Base-by-base conservation (phyloP, 2,888 invertebrate species). In the Eristalis tenax region DNA sequence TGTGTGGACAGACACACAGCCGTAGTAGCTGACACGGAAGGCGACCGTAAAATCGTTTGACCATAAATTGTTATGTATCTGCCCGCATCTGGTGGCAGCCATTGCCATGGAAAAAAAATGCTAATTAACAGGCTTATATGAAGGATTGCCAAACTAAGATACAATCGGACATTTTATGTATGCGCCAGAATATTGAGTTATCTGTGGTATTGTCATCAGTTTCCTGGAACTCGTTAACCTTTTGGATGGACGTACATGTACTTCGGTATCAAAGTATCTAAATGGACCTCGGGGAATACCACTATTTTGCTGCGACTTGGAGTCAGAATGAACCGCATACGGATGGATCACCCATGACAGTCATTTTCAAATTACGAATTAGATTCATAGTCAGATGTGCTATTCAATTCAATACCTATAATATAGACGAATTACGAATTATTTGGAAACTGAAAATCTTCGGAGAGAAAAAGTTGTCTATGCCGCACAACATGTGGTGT, bases 1-100 rank as follows among this genome's bases (percentile, higher is more conserved):
- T 69, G 10, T 13, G 43, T 5, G 2, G n/a, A 65, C 13, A 63
- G 15, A 65, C 22, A 38, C 43, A 28, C 68, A 43, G 61, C 65
- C 74, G 69, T 35, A 64, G 38, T 26, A 73, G 23, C 69, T 69
- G 68, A 83, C 73, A 76, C 82, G 43, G 57, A 75, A 77, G 83
- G 77, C 68, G 71, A 77, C 61, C 73, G 40, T 63, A 15, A 73
- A 77, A 56, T 61, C 28, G 66, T 66, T 68, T 66, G 56, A 71
- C 71, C 65, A 57, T 71, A 61, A 77, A 66, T 83, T 71, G 18
- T n/a, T 77, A 64, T 61, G 71, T 83, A 68, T 77, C 63, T 32
- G 13, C 13, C 23, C 28, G 68, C 71, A 61, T 73, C 71, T 77
- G 38, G 59, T 32, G 38, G 68, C 64, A 63, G 66, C 71, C 61